phyloP scores from a whole-genome alignment of 2,113 vertebrate species.

The Scortum barcoo region DNA sequence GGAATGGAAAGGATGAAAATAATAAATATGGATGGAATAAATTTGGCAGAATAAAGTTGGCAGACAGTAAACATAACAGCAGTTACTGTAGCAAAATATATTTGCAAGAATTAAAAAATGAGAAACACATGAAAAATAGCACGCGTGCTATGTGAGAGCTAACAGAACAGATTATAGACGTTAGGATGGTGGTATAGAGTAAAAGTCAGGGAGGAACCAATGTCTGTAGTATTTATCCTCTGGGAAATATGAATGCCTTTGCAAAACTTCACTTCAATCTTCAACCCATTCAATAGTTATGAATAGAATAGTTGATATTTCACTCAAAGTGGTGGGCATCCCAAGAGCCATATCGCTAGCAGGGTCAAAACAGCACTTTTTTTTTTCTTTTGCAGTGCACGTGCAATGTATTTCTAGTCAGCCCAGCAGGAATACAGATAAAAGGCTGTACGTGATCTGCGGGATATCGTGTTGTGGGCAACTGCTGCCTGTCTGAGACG shows the following conservation, averaged over 20 bases:
- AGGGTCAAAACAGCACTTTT: neutral
- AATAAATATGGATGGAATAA: constrained; percentile 26
- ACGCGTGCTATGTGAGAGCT: no score
- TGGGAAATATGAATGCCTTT: neutral
- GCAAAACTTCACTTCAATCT: neutral
- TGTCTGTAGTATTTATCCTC: neutral
- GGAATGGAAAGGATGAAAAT: neutral
- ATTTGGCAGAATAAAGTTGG: constrained; percentile 15
- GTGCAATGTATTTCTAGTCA: neutral
- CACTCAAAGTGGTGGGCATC: neutral
- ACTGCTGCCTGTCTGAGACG: constrained; percentile 11
- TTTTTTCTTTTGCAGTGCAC: constrained; percentile 22
- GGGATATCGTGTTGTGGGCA: neutral
- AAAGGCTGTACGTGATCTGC: neutral
- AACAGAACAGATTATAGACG: neutral
- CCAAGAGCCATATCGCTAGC: neutral
- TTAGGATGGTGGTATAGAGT: neutral
- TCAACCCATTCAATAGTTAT: neutral
- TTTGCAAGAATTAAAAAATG: neutral
- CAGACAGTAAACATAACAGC: constrained; percentile 12
- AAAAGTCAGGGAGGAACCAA: neutral
- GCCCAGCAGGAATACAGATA: neutral
- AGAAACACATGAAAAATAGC: neutral
- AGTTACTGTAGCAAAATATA: neutral
- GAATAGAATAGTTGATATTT: neutral